These are phyloP conservation scores for Tyrannus savana DNA, from an alignment of 2,113 vertebrate species.

Conservation along the genomic window DNA sequence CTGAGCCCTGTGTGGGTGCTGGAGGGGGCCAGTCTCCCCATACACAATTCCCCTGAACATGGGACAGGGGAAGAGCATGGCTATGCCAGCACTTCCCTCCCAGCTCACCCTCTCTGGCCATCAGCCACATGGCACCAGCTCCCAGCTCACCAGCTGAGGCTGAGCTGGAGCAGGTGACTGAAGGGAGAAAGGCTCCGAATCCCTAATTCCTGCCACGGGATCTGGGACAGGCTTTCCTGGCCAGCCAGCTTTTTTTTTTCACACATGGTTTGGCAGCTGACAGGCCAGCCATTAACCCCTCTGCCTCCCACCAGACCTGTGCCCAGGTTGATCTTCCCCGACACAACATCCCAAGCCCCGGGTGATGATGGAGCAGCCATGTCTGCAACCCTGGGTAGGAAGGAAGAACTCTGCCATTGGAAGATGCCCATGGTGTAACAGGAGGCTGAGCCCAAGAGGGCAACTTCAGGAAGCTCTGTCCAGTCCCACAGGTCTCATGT, in stretches of 20 bases:
- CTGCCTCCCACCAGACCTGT: not conserved
- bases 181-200: not conserved
- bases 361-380: accelerated
- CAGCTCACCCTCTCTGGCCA: not conserved
- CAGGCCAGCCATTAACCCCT: conserved; percentile 18
- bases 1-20: not conserved
- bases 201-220: conserved; percentile 44
- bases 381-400: not conserved
- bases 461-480: not conserved
- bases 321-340: accelerated
- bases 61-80: accelerated
- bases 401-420: not conserved
- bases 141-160: not conserved
- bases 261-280: not conserved
- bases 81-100: not conserved
- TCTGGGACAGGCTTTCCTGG: not conserved
- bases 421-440: not conserved
- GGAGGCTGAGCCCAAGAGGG: not conserved
- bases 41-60: not conserved
- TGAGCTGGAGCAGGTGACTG: conserved; percentile 25
- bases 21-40: not conserved
- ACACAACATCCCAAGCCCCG: not conserved
- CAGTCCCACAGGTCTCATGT: not conserved
- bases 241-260: not conserved
- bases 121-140: not conserved